Conservation (phyloP, 2,113 vertebrate genomes). For the Bambusicola thoracicus region DNA sequence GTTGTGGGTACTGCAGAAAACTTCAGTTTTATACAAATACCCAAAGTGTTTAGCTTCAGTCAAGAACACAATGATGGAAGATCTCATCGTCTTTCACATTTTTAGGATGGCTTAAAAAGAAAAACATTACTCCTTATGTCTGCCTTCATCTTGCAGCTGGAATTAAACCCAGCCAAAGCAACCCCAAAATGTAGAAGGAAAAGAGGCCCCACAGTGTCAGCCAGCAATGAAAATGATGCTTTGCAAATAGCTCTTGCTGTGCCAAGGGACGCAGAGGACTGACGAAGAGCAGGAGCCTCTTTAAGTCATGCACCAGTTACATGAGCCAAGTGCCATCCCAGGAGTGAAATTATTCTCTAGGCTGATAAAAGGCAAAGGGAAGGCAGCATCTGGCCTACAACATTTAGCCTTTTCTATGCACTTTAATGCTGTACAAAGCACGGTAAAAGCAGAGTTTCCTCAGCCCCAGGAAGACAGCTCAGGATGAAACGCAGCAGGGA, state of each 20-base stretch:
- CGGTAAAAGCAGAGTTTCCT: constrained; percentile 55
- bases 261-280: neutral
- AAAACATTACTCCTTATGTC: neutral
- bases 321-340: constrained; percentile 44
- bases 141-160: neutral
- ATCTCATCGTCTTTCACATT: neutral
- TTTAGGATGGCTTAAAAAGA: neutral
- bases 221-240: neutral
- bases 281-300: constrained; percentile 11
- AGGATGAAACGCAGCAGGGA: constrained; percentile 26
- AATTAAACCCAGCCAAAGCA: neutral
- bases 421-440: constrained; percentile 71
- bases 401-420: constrained; percentile 62
- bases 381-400: constrained; percentile 68
- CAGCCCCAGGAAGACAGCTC: constrained; percentile 43
- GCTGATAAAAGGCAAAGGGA: constrained; percentile 55
- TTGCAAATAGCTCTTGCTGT: neutral
- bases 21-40: neutral
- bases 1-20: constrained; percentile 1
- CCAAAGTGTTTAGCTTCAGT: neutral
- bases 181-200: neutral
- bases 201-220: neutral
- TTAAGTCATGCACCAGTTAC: constrained; percentile 37
- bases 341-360: constrained; percentile 59
- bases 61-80: neutral